Evolutionary conservation across 1,140 invertebrate species (phyloP), one percentile per base, ranked within the genome.

Genomic region (Linepithema humile): DNA sequence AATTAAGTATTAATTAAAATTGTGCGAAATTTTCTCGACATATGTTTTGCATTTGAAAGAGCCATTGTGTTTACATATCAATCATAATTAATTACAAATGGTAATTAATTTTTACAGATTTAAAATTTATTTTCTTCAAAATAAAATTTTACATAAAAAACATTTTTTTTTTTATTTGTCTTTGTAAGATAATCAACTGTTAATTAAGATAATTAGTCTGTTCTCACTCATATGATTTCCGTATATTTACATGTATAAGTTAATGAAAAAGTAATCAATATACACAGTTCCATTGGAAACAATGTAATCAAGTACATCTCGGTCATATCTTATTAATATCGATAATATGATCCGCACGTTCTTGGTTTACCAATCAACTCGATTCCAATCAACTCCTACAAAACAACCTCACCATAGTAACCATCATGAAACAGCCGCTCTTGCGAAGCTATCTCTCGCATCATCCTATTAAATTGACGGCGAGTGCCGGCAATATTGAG

Each of bases 401-500:
- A 73, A 82, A 82, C 69, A 65, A 77, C 12, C 35, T 9, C 35
- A 38, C 64, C 35, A 26, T 57, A 50, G 48, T 4, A 29, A 38
- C 64, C 75, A 12, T 5, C 82, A 77, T 75, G 78, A 73, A 89
- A 88, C 84, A 86, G 62, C 72, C 67, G 70, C 84, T 82, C 83
- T 62, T 60, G 70, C 73, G 12, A 78, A 40, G 40, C 60, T 67
- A 43, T 80, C 65, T 83, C 48, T 10, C 78, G 73, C 85, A 90
- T 90, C 88, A 88, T 70, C 88, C 85, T 88, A 92, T 93, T 92
- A 92, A 92, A 90, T 84, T 86, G 82, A 86, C 73, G 84, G 80
- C 82, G 85, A 92, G 86, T 90, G 88, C 84, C 86, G 74, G 88
- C 88, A 90, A 92, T 91, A 91, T 93, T 90, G 88, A 91, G 90